Evolutionary conservation across 2,113 vertebrate species (phyloP), one percentile per base, ranked within the genome.

Genomic region (Solea senegalensis): DNA sequence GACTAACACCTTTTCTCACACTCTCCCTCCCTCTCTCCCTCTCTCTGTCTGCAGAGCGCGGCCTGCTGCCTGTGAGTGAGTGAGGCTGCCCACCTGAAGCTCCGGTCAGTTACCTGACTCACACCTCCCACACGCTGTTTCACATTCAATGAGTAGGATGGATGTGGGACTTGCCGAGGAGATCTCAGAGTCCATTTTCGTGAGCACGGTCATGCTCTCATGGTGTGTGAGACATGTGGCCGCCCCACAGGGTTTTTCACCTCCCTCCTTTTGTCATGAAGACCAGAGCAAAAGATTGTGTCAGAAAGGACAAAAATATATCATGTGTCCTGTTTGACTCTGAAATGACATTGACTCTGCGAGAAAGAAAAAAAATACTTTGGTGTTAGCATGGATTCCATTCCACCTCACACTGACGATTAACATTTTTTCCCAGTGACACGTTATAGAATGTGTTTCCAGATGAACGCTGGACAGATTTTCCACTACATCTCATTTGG

Each of bases 91-190:
- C 34, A 56, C 63, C 34, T 51, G 61, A 53, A 69, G 67, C 68
- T 67, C 40, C 2, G 7, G 54, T 63, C 83, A 52, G 76, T 81
- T 77, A 88, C 78, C 82, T 87, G 84, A 87, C 80, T 92, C 89
- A 86, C 45, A 9, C 64, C n/a, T 82, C 49, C 74, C 43, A 45
- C 9, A 49, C 79, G 59, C 75, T 40, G 34, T 15, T 87, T 91
- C 74, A 71, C 87, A 90, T 90, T 90, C 91, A 87, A 67, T 48
- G 84, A 86, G 75, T 68, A 68, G 57, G 46, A 67, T 6, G 4
- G 56, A 51, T 8, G 4, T 0, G 10, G 51, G 65, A 72, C 34
- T 28, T 44, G 61, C 52, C 26, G 52, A 70, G 50, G 14, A 65
- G 56, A 53, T 60, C 79, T 61, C 53, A 16, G 43, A 45, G 45